Evolutionary conservation across 1,140 invertebrate genomes (phyloP).

Genomic region (Saxidomus purpurata): DNA sequence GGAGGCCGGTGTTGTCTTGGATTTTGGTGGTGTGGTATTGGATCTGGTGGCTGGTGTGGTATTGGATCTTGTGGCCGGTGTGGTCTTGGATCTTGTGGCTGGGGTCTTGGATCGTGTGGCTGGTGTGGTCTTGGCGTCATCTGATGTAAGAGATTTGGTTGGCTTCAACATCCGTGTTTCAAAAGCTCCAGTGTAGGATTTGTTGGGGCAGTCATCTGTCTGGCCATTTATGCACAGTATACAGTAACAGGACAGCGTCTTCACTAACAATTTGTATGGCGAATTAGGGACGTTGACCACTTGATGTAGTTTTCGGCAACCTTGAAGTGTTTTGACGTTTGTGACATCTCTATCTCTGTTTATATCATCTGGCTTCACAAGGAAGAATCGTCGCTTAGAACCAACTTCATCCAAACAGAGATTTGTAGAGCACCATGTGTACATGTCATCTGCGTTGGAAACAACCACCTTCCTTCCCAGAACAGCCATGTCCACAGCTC

Average conservation of each 20-base stretch:
- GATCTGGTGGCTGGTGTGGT: background rate
- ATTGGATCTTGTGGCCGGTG: background rate
- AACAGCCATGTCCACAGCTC: background rate
- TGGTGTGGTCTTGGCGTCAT: too few species aligned
- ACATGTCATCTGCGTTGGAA: background rate
- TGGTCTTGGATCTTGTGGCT: background rate
- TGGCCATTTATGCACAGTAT: background rate
- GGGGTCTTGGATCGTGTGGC: background rate
- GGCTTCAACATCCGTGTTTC: background rate
- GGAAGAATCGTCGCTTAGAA: constrained; percentile 23
- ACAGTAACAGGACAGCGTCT: constrained; percentile 35
- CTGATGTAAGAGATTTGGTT: background rate
- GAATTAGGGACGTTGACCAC: background rate
- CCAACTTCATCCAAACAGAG: background rate
- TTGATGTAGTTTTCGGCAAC: constrained; percentile 28
- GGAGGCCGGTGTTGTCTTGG: background rate
- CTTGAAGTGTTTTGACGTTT: constrained; percentile 2
- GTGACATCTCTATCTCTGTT: background rate
- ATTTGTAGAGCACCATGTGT: background rate
- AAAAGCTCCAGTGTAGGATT: background rate
- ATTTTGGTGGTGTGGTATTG: background rate
- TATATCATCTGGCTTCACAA: background rate
- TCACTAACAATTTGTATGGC: background rate
- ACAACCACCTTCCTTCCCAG: background rate
- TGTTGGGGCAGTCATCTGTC: background rate